A percentile compares a stretch with the other conserved stretches of the same genome.
These are phyloP conservation scores for Fabriciana adippe DNA, from an alignment of 2,888 invertebrate species.

Conservation along the genomic window DNA sequence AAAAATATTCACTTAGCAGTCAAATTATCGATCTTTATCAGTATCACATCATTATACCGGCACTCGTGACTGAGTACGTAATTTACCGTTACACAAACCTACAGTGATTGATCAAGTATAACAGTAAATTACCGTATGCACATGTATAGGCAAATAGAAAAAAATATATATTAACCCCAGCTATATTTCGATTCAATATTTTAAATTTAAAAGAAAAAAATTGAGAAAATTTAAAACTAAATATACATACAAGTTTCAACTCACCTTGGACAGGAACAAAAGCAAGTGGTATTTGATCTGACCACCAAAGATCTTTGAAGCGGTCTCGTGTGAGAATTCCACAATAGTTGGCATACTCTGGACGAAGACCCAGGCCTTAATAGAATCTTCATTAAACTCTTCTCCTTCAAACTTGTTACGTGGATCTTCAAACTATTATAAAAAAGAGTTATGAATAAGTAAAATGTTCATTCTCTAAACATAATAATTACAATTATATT, in stretches of 20 bases:
- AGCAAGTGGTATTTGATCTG: conserved; percentile 98
- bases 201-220: not conserved
- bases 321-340: conserved; percentile 98
- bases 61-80: not conserved
- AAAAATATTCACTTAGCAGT: too few species aligned
- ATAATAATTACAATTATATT: too few species aligned
- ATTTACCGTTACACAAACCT: conserved; percentile 2
- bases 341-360: conserved; percentile 95
- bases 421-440: conserved; percentile 91
- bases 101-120: conserved; percentile 9
- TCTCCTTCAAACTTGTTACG: conserved; percentile 88
- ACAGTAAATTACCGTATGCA: not conserved
- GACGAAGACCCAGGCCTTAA: conserved; percentile 92
- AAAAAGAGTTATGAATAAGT: too few species aligned
- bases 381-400: conserved; percentile 81
- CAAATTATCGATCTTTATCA: not conserved
- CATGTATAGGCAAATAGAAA: not conserved
- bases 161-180: too few species aligned
- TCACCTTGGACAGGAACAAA: conserved; percentile 94
- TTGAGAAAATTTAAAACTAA: not conserved
- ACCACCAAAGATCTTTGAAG: conserved; percentile 99
- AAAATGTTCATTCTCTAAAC: too few species aligned
- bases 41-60: not conserved
- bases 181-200: too few species aligned
- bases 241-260: not conserved